Conservation (phyloP, 2,797 vertebrate genomes). For the Rhabdophis nuchalis region DNA sequence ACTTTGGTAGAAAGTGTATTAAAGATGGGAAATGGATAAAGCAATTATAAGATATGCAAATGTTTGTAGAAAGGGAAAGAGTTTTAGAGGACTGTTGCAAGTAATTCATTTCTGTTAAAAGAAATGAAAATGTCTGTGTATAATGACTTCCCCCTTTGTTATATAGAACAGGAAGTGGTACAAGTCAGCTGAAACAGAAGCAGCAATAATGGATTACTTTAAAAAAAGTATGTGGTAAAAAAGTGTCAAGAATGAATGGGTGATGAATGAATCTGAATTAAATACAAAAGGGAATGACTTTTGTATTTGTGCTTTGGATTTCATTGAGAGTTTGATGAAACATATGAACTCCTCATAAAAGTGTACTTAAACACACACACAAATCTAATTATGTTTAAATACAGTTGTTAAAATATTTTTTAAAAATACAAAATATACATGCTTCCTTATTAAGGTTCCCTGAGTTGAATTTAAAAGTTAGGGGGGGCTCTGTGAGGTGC, state of each 20-base stretch:
- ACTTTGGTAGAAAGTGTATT: background rate
- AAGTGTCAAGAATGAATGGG: background rate
- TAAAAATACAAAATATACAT: background rate
- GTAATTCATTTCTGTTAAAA: background rate
- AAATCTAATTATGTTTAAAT: background rate
- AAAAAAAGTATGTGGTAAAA: background rate
- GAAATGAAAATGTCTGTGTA: background rate
- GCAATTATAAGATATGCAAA: background rate
- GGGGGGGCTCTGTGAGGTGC: background rate
- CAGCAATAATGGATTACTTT: background rate
- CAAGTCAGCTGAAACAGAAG: background rate
- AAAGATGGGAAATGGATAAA: background rate
- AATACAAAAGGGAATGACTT: background rate
- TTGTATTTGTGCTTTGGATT: background rate
- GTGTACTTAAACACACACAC: background rate
- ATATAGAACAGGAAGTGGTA: background rate
- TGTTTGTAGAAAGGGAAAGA: background rate
- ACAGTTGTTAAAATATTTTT: background rate
- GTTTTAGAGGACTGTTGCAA: background rate
- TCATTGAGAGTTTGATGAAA: background rate
- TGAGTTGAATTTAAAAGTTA: background rate
- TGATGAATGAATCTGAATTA: background rate
- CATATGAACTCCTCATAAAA: background rate
- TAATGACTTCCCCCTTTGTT: background rate
- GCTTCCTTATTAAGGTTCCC: background rate